Evolutionary conservation across 2,113 vertebrate species (phyloP).

Genomic region (Chauna torquata): DNA sequence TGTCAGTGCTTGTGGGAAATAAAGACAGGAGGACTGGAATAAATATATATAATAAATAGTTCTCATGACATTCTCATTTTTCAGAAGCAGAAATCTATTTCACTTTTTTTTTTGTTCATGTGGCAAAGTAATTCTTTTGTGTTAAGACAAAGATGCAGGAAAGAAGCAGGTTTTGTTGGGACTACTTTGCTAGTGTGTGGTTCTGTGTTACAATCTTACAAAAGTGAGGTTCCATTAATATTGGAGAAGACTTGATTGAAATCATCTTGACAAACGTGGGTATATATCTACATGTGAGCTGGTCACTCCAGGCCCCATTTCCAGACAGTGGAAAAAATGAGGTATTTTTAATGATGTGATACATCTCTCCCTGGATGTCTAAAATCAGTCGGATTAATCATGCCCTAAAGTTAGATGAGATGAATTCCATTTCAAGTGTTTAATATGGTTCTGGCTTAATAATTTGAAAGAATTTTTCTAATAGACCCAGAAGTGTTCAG

Average conservation of each 20-base stretch:
- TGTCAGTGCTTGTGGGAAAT: neutral
- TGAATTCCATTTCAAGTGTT: slow-evolving; percentile 51
- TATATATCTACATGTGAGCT: neutral
- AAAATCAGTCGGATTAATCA: slow-evolving; percentile 11
- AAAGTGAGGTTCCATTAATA: neutral
- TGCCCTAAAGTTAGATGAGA: slow-evolving; percentile 54
- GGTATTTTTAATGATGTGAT: slow-evolving; percentile 54
- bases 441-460: slow-evolving; percentile 42
- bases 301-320: slow-evolving; percentile 42
- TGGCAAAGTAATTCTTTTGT: neutral
- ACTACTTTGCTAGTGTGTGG: neutral
- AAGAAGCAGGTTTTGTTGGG: neutral
- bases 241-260: neutral
- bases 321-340: slow-evolving; percentile 44
- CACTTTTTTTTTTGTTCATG: neutral
- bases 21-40: neutral
- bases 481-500: neutral
- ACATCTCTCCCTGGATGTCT: slow-evolving; percentile 34
- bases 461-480: slow-evolving; percentile 52
- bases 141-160: neutral
- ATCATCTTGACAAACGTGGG: slow-evolving; percentile 16
- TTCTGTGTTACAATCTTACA: neutral
- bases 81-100: neutral
- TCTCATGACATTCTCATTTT: neutral
- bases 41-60: neutral